Conservation (phyloP, 2,797 vertebrate species). For the Hozukius guyotensis region DNA sequence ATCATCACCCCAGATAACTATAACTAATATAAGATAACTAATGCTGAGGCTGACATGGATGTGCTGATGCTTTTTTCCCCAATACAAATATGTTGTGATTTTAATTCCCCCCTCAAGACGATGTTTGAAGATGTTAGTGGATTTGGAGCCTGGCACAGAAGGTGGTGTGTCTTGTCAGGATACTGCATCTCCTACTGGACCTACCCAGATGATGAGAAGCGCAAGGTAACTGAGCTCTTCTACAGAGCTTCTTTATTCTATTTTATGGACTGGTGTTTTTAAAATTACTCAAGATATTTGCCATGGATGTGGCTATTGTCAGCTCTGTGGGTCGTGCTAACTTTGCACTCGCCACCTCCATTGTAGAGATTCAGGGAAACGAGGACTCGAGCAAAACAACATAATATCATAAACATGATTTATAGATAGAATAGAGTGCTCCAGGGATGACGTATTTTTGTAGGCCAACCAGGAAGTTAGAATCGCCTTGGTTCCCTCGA, state of each 20-base stretch:
- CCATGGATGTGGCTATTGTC: background rate
- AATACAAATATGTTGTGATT: background rate
- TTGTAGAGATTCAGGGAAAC: too few species aligned
- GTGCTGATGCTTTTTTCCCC: background rate
- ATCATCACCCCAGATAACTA: too few species aligned
- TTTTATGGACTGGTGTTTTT: background rate
- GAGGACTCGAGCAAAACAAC: too few species aligned
- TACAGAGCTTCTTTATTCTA: background rate
- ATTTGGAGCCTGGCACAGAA: slow-evolving; percentile 95
- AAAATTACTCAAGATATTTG: background rate
- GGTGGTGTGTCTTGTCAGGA: slow-evolving; percentile 94
- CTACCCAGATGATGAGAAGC: slow-evolving; percentile 94
- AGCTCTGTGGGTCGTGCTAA: too few species aligned
- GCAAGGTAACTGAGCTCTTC: slow-evolving; percentile 85
- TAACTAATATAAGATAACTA: too few species aligned
- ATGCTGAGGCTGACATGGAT: background rate
- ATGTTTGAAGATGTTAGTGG: slow-evolving; percentile 99
- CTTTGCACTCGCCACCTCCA: too few species aligned
- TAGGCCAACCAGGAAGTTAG: too few species aligned
- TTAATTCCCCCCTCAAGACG: slow-evolving; percentile 77
- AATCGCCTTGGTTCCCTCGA: too few species aligned
- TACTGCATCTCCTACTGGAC: slow-evolving; percentile 98
- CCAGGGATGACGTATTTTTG: too few species aligned
- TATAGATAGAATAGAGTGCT: too few species aligned
- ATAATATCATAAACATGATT: too few species aligned